These are phyloP conservation scores for Baryphthengus martii DNA, from an alignment of 2,113 vertebrate genomes.

Conservation along the genomic window DNA sequence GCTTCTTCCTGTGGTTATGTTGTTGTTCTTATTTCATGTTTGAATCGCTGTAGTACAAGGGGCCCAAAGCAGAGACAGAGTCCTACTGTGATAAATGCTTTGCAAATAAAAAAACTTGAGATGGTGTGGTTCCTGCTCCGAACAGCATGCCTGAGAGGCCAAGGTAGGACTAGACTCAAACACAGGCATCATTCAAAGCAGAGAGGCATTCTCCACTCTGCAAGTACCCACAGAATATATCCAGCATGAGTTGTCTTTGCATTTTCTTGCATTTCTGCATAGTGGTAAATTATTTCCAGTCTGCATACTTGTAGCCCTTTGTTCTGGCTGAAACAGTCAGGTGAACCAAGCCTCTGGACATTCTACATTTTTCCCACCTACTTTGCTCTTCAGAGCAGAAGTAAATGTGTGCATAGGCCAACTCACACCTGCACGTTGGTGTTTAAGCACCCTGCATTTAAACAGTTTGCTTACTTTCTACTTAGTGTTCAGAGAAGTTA, in stretches of 20 bases:
- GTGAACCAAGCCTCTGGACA: neutral
- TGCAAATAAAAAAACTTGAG: neutral
- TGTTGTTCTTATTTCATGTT: neutral
- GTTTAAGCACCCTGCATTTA: neutral
- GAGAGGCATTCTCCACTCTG: neutral
- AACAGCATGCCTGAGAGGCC: neutral
- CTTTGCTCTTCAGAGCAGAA: neutral
- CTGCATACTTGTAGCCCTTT: neutral
- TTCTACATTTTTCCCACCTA: neutral
- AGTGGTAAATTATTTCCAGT: neutral
- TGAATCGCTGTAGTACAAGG: neutral
- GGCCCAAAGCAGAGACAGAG: neutral
- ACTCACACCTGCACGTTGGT: neutral
- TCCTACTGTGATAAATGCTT: neutral
- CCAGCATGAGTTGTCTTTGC: neutral
- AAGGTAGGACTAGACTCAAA: neutral
- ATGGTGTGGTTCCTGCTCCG: neutral
- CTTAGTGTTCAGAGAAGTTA: neutral
- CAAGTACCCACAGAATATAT: accelerated
- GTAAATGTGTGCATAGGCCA: neutral
- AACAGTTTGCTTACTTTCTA: neutral
- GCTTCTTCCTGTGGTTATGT: neutral
- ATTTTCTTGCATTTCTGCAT: neutral
- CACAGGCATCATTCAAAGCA: neutral
- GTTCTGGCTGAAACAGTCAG: neutral